Evolutionary conservation across 2,888 invertebrate species (phyloP), one percentile per base, ranked within the genome.

Genomic region (Sycophila texana): DNA sequence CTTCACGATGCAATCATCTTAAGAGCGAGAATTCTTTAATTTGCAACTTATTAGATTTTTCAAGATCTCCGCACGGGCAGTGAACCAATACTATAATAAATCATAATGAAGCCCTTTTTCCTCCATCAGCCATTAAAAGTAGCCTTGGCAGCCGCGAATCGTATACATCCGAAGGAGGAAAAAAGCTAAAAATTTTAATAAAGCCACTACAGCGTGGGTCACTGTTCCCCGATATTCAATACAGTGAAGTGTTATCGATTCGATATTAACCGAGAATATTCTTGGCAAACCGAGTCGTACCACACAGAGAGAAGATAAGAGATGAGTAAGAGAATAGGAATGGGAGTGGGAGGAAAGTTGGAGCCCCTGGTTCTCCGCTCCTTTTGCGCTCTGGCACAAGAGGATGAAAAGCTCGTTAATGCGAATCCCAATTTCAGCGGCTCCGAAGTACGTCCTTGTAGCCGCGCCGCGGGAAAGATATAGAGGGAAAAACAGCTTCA

Each of bases 361-460:
- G 18, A 20, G 18, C 53, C 20, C 2, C 13, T 22, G 18, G 26
- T 57, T 16, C 57, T 57, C 57, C 67, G 60, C 53, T 71, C 80
- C 68, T 79, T 77, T 47, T 16, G 16, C 26, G n/a, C 30, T 39
- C 16, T 20, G 53, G 49, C 55, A 71, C 57, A 74, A 79, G 82
- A 77, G 83, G 82, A 85, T 83, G 85, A 82, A 84, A 84, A 82
- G 86, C 85, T 87, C 85, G 85, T 87, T 87, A 86, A 87, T 87
- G 85, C 85, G 83, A 85, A 85, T 85, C 84, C 81, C 84, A 68
- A 81, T 71, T 71, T 67, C 77, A 7, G 49, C 13, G 14, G 26
- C 63, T 63, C 39, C 39, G 5, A 47, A 16, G 14, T 14, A 60
- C 10, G 53, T 58, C 58, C 71, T 55, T 66, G 72, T 72, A 70